These are phyloP conservation scores for Nebria brevicollis DNA, from an alignment of 2,888 invertebrate species.

Conservation along the genomic window DNA sequence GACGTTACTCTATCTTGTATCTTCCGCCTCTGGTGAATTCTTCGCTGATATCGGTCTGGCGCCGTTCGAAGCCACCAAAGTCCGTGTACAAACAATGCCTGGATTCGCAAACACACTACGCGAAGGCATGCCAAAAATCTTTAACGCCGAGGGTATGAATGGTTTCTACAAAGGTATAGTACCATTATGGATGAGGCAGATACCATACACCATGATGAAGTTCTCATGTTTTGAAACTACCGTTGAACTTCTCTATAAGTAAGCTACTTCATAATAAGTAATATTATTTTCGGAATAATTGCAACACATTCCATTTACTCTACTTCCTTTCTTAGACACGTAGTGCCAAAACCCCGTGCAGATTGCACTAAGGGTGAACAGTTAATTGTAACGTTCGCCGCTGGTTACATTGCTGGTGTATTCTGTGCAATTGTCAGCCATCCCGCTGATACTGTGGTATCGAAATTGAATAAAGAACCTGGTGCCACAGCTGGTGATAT, in stretches of 20 bases:
- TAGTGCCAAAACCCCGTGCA: constrained; percentile 93
- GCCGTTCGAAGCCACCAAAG: constrained; percentile 97
- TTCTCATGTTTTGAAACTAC: constrained; percentile 99
- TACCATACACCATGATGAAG: constrained; percentile 99
- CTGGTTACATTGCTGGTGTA: constrained; percentile 96
- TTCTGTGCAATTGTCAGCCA: constrained; percentile 99
- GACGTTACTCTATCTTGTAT: constrained; percentile 86
- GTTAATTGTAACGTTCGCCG: constrained; percentile 92
- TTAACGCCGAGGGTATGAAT: constrained; percentile 83
- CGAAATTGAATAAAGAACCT: constrained; percentile 94
- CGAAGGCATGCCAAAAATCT: constrained; percentile 90
- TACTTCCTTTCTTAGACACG: constrained; percentile 65
- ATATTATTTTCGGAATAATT: too few species aligned
- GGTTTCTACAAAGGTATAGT: constrained; percentile 97
- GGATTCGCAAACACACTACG: constrained; percentile 90
- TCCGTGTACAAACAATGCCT: constrained; percentile 94
- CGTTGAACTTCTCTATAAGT: constrained; percentile 89
- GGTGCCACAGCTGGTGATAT: constrained; percentile 78
- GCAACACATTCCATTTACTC: too few species aligned
- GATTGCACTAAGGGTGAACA: constrained; percentile 94
- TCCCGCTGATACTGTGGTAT: constrained; percentile 97
- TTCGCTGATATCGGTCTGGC: constrained; percentile 97
- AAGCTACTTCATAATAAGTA: constrained; percentile 49
- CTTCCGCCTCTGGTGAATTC: constrained; percentile 98
- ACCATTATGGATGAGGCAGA: constrained; percentile 97